Conservation (phyloP, 2,888 invertebrate species). For the Metalampra italica region DNA sequence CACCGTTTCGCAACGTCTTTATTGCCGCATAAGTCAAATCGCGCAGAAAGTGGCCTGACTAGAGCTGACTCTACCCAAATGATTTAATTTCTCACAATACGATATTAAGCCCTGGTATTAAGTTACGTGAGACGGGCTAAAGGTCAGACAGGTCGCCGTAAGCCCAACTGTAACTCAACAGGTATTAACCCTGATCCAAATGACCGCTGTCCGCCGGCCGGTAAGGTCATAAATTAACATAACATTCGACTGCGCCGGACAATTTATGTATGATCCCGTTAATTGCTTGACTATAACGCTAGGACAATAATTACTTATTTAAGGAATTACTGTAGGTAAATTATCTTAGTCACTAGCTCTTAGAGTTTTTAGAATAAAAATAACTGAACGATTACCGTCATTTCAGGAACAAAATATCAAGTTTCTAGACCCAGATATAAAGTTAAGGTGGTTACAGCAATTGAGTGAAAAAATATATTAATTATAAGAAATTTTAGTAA, state of each 20-base stretch:
- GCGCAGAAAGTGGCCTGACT: too few species aligned
- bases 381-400: too few species aligned
- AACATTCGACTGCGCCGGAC: conserved; percentile 33
- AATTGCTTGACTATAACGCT: conserved; percentile 31
- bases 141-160: conserved; percentile 39
- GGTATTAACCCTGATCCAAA: conserved; percentile 66
- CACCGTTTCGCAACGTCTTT: too few species aligned
- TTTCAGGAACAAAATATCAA: too few species aligned
- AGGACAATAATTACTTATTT: conserved; percentile 19
- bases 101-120: neutral
- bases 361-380: too few species aligned
- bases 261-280: conserved; percentile 48
- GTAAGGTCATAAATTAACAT: conserved; percentile 53
- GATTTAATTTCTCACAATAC: neutral
- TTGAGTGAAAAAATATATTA: too few species aligned
- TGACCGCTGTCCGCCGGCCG: conserved; percentile 61
- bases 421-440: too few species aligned
- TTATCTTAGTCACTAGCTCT: neutral
- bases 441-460: too few species aligned
- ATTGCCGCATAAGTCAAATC: too few species aligned
- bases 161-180: conserved; percentile 70
- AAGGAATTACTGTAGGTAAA: conserved; percentile 14
- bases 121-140: conserved; percentile 13
- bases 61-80: too few species aligned
- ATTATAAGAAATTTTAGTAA: too few species aligned